Evolutionary conservation across 2,797 vertebrate genomes (phyloP).

Genomic region (Scarus forsteni): DNA sequence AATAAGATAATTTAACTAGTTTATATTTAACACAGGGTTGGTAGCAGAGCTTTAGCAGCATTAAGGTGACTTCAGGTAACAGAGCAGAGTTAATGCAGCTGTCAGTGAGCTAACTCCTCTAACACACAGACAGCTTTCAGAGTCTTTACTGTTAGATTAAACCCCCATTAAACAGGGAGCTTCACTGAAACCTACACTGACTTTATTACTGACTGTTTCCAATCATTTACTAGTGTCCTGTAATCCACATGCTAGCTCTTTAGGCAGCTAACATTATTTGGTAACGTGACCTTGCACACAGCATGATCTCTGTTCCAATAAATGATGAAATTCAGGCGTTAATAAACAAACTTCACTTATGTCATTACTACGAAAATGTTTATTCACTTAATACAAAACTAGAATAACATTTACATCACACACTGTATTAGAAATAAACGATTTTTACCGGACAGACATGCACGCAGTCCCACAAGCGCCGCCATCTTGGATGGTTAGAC

Average conservation of each 20-base stretch:
- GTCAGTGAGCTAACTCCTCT: no score
- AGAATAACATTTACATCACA: not conserved
- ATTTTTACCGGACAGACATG: slow-evolving; percentile 83
- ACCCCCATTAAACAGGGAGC: not conserved
- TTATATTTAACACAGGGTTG: no score
- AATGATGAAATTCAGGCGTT: not conserved
- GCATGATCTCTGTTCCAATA: slow-evolving; percentile 21
- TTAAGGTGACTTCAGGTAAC: no score
- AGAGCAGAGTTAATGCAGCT: no score
- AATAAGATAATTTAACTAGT: no score
- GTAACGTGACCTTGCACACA: slow-evolving; percentile 80
- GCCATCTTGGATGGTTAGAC: slow-evolving; percentile 80
- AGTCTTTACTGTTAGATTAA: no score
- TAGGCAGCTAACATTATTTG: slow-evolving; percentile 47
- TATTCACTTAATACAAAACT: fast-evolving
- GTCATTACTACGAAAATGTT: fast-evolving
- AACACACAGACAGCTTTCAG: no score
- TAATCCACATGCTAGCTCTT: not conserved
- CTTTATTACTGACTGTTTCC: fast-evolving
- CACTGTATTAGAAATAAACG: fast-evolving
- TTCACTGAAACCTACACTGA: fast-evolving
- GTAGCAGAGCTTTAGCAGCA: no score
- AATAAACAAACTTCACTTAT: fast-evolving
- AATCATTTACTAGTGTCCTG: not conserved
- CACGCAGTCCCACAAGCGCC: slow-evolving; percentile 81